Percentiles rank a stretch among this genome's conserved stretches.
Conservation (phyloP, 1,140 invertebrate genomes). For the Papilio polyxenes region DNA sequence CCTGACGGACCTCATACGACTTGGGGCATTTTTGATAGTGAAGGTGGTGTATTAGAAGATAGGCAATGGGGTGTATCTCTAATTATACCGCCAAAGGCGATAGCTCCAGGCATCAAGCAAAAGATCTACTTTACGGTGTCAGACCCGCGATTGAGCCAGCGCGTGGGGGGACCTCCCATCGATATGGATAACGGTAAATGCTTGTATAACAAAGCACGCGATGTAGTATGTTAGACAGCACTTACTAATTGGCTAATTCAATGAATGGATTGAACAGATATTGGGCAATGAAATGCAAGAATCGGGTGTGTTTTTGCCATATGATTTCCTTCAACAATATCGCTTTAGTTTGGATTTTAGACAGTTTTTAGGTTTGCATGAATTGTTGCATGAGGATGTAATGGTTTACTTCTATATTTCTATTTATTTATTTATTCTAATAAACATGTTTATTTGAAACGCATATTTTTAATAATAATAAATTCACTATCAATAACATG, state of each 20-base stretch:
- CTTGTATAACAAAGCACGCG: slow-evolving; percentile 75
- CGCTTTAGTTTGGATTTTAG: slow-evolving; percentile 45
- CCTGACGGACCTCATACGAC: slow-evolving; percentile 82
- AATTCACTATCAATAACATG: slow-evolving; percentile 5
- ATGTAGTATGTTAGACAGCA: slow-evolving; percentile 74
- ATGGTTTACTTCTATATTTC: not conserved
- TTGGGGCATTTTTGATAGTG: slow-evolving; percentile 87
- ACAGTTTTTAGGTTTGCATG: slow-evolving; percentile 36
- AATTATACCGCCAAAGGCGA: slow-evolving; percentile 92
- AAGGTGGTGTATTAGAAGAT: slow-evolving; percentile 91
- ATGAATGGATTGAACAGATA: slow-evolving; percentile 56
- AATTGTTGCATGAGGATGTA: slow-evolving; percentile 29
- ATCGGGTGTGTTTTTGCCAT: slow-evolving; percentile 43
- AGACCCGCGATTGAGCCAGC: slow-evolving; percentile 85
- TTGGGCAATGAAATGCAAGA: slow-evolving; percentile 47
- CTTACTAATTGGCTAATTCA: slow-evolving; percentile 77
- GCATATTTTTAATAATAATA: not conserved
- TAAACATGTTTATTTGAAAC: not conserved
- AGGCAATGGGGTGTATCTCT: slow-evolving; percentile 94
- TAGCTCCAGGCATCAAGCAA: slow-evolving; percentile 89
- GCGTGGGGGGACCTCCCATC: slow-evolving; percentile 88
- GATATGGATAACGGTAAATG: slow-evolving; percentile 92
- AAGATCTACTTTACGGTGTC: slow-evolving; percentile 97
- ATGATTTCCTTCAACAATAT: slow-evolving; percentile 42
- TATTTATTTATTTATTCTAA: not conserved